Evolutionary conservation across 2,888 invertebrate species (phyloP).

Genomic region (Heteromyza rotundicornis): DNA sequence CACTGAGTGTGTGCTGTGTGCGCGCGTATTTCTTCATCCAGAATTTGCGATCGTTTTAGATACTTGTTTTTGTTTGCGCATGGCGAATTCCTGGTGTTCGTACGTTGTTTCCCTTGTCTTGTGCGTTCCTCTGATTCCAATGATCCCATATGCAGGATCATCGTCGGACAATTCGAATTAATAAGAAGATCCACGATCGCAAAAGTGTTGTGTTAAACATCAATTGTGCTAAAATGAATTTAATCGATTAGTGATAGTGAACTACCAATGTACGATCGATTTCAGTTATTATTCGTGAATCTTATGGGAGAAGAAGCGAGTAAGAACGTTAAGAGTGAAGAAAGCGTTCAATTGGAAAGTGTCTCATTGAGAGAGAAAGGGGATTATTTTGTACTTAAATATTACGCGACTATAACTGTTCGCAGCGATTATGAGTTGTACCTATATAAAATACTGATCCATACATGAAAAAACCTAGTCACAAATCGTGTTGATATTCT

Average conservation of each 20-base stretch:
- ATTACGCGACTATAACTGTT: too few species aligned
- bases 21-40: conserved; percentile 38
- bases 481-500: too few species aligned
- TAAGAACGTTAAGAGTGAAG: too few species aligned
- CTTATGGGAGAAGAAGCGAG: too few species aligned
- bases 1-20: conserved; percentile 35
- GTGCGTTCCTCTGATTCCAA: background rate
- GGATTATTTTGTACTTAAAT: too few species aligned
- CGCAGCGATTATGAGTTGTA: too few species aligned
- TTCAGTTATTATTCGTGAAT: too few species aligned
- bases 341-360: too few species aligned
- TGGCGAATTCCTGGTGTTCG: conserved; percentile 17
- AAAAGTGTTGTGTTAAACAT: conserved; percentile 12
- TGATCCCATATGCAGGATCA: conserved; percentile 8
- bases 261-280: background rate
- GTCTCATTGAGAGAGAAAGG: too few species aligned
- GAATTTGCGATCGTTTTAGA: conserved; percentile 5
- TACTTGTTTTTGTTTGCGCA: too few species aligned
- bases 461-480: too few species aligned
- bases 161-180: conserved; percentile 38
- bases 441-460: too few species aligned
- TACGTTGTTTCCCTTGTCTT: background rate
- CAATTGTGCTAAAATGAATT: background rate
- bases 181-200: conserved; percentile 25
- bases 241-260: background rate